Percentiles rank a stretch among this genome's conserved stretches.
phyloP scores from a whole-genome alignment of 1,140 invertebrate species.

The Neotoxoptera formosana region DNA sequence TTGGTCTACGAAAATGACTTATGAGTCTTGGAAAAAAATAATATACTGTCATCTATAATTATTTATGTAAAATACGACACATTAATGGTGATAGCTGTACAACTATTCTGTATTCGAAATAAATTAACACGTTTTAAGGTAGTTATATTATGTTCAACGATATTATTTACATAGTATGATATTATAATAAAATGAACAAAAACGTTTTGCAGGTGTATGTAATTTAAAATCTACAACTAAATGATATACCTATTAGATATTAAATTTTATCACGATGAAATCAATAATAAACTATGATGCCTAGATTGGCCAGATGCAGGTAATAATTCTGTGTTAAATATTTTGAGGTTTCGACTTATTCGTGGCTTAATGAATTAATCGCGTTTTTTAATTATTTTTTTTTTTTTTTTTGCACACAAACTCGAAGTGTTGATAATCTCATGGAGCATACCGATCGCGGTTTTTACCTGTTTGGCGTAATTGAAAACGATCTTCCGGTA shows the following conservation, averaged over 20 bases:
- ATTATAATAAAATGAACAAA: background rate
- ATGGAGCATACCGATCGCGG: background rate
- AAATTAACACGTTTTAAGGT: background rate
- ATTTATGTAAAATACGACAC: background rate
- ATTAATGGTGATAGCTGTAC: background rate
- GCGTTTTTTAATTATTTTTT: background rate
- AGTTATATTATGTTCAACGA: background rate
- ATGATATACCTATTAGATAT: too few species aligned
- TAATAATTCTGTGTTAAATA: background rate
- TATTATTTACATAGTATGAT: background rate
- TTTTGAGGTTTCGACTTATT: background rate
- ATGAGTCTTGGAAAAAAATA: too few species aligned
- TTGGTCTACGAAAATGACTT: too few species aligned
- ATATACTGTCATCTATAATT: too few species aligned
- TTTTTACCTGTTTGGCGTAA: conserved; percentile 38
- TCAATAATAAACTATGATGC: background rate
- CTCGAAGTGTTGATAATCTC: background rate
- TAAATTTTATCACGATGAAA: background rate
- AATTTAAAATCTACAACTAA: background rate
- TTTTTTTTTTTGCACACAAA: too few species aligned
- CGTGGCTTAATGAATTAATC: background rate
- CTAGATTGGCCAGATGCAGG: background rate
- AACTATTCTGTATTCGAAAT: background rate
- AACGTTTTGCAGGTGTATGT: background rate
- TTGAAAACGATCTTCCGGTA: conserved; percentile 30